Conservation (phyloP, 1,140 invertebrate species). For the Macrobrachium nipponense region DNA sequence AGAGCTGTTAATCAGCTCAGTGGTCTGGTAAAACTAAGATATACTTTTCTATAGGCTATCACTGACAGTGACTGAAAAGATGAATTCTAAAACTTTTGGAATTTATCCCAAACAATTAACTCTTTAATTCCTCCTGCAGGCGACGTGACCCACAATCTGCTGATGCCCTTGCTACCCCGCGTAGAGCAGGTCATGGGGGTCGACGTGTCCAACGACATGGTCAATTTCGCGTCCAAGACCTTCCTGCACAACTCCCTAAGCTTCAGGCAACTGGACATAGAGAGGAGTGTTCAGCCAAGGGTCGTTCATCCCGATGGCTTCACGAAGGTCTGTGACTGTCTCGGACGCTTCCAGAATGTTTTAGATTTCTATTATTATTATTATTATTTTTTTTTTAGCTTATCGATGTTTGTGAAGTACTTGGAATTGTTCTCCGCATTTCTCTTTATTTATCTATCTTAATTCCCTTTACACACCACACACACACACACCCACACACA, state of each 20-base stretch:
- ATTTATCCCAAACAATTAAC: neutral
- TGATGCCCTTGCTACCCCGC: conserved; percentile 75
- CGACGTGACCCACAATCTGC: conserved; percentile 77
- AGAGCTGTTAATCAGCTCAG: no score
- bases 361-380: neutral
- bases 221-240: conserved; percentile 74
- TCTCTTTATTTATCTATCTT: conserved; percentile 2
- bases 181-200: conserved; percentile 72
- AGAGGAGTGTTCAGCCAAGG: conserved; percentile 69
- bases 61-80: neutral
- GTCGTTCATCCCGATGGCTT: conserved; percentile 63
- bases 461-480: neutral
- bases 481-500: neutral
- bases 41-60: neutral
- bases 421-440: no score
- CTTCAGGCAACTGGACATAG: conserved; percentile 79
- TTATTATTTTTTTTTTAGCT: no score
- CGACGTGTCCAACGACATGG: conserved; percentile 80
- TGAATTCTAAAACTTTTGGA: neutral
- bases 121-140: conserved; percentile 24
- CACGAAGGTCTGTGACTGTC: conserved; percentile 45
- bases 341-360: neutral
- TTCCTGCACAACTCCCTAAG: conserved; percentile 69
- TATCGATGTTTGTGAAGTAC: no score
- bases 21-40: no score